Evolutionary conservation across 2,888 invertebrate species (phyloP), one percentile per base, ranked within the genome.

Genomic region (Alcis repandata): DNA sequence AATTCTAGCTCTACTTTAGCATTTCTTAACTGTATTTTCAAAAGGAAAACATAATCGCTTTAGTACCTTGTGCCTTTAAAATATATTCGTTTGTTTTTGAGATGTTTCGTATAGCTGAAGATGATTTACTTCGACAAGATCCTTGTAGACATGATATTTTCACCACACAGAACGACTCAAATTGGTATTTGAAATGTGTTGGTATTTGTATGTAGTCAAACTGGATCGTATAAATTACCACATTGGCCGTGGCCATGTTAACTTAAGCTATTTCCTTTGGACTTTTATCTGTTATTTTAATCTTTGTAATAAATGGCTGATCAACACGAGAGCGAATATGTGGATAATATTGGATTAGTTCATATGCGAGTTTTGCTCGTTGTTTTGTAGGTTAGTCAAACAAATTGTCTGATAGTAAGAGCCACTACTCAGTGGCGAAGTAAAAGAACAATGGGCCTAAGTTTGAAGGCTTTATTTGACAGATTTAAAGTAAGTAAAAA

Each of bases 191-290:
- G 45, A 46, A 48, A 48, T 32, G 17, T 43, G 41, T 43, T 32
- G 54, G 41, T 56, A 56, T 56, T 54, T 32, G 32, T 10, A 32
- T 41, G 17, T 32, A 20, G 33, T 13, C 10, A 43, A 72, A 68
- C 65, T 67, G 27, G 71, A 67, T 59, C 46, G 56, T 43, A 67
- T 70, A 67, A 65, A 69, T 68, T 63, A 57, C 51, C 45, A 38
- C 33, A 36, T 40, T 67, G 62, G 58, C 63, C 68, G 65, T 66
- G 64, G 59, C 48, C 46, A 59, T 63, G 63, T 69, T 69, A 58
- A 33, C 68, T 60, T 68, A 65, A 59, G 53, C 63, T 56, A 71
- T 71, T 73, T 70, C 69, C 68, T 68, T 52, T 56, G 56, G 41
- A 49, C 9, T 53, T 59, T 63, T 59, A 69, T 68, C 68, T 59